Conservation (phyloP, 2,797 vertebrate species). For the Tamandua tetradactyla region DNA sequence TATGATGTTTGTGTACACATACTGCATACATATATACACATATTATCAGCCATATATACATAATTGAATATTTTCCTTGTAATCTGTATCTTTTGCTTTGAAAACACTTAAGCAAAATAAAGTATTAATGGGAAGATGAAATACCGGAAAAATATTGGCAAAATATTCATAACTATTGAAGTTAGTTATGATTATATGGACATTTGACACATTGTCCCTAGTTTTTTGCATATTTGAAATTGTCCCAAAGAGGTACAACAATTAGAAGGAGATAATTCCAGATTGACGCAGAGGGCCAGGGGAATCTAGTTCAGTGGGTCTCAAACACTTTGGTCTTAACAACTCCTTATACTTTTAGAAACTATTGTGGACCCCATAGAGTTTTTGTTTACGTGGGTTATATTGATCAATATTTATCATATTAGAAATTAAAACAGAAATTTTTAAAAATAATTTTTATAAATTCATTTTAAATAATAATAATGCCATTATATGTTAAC, state of each 20-base stretch:
- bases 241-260: background rate
- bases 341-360: background rate
- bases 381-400: background rate
- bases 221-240: background rate
- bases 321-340: background rate
- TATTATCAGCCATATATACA: background rate
- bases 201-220: background rate
- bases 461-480: background rate
- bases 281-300: background rate
- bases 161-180: background rate
- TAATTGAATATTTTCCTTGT: background rate
- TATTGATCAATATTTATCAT: background rate
- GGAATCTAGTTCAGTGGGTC: background rate
- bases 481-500: background rate
- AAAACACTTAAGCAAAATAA: background rate
- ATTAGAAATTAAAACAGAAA: background rate
- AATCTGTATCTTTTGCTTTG: background rate
- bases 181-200: background rate
- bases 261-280: background rate
- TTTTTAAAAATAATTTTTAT: background rate
- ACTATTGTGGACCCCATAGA: background rate
- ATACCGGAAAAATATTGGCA: background rate
- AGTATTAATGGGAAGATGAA: background rate
- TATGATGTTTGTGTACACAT: background rate
- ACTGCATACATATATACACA: background rate